Conservation (phyloP, 2,888 invertebrate species). For the Agrochola litura region DNA sequence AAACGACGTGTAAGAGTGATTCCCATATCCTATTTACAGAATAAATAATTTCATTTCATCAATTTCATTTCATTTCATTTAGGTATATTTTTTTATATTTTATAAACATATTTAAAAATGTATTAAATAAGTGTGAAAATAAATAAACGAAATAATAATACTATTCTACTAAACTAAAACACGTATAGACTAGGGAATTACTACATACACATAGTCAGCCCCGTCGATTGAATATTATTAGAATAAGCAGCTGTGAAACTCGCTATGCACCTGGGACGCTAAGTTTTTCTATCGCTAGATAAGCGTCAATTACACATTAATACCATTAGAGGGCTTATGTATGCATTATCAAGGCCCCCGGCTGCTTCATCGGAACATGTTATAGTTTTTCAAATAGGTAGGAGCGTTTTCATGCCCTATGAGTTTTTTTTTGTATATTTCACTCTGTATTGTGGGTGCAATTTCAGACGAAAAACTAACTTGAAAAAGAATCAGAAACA, state of each 20-base stretch:
- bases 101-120: no score
- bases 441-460: background rate
- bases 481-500: background rate
- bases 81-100: no score
- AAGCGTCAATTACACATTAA: conserved; percentile 52
- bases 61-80: no score
- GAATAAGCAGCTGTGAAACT: conserved; percentile 44
- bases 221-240: conserved; percentile 53
- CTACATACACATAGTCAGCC: background rate
- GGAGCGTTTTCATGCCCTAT: background rate
- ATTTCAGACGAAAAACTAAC: background rate
- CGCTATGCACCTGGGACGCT: conserved; percentile 47
- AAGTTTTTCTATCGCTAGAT: conserved; percentile 59
- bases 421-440: background rate
- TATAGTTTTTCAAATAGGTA: conserved; percentile 14
- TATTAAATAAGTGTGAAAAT: no score
- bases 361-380: conserved; percentile 8
- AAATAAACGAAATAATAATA: no score
- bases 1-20: no score
- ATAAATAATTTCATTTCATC: no score
- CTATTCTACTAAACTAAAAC: background rate
- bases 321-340: conserved; percentile 38
- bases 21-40: no score
- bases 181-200: background rate
- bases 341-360: conserved; percentile 31